A percentile compares a stretch with the other conserved stretches of the same genome.
phyloP scores from a whole-genome alignment of 2,113 vertebrate genomes.

The Callospermophilus lateralis region DNA sequence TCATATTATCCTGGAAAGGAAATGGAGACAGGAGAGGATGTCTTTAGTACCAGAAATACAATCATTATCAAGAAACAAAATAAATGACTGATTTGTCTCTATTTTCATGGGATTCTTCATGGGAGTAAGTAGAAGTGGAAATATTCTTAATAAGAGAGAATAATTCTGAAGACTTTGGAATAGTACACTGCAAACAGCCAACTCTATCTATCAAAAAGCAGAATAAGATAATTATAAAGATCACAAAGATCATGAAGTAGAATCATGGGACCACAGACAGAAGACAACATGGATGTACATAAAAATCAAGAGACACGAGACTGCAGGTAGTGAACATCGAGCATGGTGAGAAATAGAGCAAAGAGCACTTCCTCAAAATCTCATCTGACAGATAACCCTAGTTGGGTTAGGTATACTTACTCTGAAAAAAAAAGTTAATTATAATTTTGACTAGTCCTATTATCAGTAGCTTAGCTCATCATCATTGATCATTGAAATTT shows the following conservation, averaged over 20 bases:
- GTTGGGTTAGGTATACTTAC: not conserved
- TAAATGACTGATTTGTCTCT: not conserved
- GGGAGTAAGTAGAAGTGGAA: not conserved
- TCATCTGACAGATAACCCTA: not conserved
- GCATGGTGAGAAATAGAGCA: not conserved
- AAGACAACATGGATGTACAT: not conserved
- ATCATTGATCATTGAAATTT: not conserved
- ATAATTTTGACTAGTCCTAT: not conserved
- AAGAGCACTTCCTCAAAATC: not conserved
- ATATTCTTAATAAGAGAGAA: not conserved
- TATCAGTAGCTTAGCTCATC: not conserved
- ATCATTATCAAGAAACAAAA: not conserved
- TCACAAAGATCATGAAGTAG: not conserved
- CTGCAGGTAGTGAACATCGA: not conserved
- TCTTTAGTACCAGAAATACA: not conserved
- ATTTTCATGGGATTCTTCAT: not conserved
- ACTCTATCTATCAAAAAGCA: not conserved
- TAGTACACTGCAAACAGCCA: not conserved
- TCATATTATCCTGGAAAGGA: not conserved
- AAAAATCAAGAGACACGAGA: not conserved
- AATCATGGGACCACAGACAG: not conserved
- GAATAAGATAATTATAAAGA: not conserved
- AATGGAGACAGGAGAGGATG: not conserved
- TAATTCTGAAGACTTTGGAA: not conserved
- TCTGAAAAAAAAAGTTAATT: not conserved